Evolutionary conservation across 2,113 vertebrate genomes (phyloP).

Genomic region (Proterorhinus semilunaris): DNA sequence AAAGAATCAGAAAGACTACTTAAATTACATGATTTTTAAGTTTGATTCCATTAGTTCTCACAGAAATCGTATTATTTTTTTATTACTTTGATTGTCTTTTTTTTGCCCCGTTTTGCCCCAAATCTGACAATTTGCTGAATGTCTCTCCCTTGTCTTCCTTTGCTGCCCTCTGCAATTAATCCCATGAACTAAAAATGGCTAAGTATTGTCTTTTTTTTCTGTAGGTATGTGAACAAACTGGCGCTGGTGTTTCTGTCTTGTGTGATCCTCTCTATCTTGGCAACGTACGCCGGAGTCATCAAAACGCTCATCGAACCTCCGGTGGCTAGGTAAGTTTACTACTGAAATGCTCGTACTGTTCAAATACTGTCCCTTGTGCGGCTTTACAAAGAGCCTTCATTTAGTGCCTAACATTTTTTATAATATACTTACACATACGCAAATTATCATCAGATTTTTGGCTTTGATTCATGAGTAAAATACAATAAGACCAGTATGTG

Average conservation of each 20-base stretch:
- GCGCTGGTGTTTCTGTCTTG: conserved; percentile 92
- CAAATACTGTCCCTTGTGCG: background rate
- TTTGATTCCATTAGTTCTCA: no score
- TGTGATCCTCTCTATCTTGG: conserved; percentile 91
- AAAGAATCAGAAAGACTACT: no score
- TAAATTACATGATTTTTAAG: no score
- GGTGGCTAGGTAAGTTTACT: conserved; percentile 81
- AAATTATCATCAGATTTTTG: background rate
- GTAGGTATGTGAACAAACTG: conserved; percentile 90
- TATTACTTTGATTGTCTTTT: no score
- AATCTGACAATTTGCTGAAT: no score
- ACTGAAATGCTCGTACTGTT: background rate
- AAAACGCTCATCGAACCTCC: conserved; percentile 82
- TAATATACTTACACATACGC: background rate
- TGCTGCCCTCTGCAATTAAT: no score
- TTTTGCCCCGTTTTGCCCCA: no score
- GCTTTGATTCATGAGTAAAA: no score
- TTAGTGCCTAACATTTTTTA: background rate
- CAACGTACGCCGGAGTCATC: conserved; percentile 92
- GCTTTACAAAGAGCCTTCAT: background rate
- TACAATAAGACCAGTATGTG: background rate
- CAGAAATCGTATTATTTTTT: no score
- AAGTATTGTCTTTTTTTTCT: background rate
- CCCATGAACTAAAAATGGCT: background rate
- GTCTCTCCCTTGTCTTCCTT: no score